Conservation (phyloP, 2,797 vertebrate genomes). For the Peromyscus nudipes region DNA sequence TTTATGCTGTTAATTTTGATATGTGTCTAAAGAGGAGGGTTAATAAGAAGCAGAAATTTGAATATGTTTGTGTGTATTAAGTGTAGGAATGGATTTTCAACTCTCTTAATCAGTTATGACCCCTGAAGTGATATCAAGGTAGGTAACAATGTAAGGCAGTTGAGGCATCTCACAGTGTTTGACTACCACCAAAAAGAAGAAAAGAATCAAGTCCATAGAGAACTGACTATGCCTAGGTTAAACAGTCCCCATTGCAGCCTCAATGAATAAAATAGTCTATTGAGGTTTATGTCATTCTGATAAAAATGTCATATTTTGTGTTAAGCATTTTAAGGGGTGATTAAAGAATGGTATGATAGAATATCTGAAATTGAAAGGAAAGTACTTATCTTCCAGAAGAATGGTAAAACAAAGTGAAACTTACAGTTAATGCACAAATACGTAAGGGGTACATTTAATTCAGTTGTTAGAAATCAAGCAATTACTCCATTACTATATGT, state of each 20-base stretch:
- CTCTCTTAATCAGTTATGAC: slow-evolving; percentile 28
- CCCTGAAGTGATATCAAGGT: slow-evolving; percentile 6
- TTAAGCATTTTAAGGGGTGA: background rate
- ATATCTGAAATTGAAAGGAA: background rate
- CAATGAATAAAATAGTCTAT: slow-evolving; percentile 11
- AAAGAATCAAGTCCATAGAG: background rate
- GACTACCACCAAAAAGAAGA: slow-evolving; percentile 37
- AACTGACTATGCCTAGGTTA: slow-evolving; percentile 30
- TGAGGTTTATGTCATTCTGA: slow-evolving; percentile 22
- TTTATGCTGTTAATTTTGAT: background rate
- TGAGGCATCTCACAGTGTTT: background rate
- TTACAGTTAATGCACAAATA: background rate
- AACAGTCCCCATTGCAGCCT: background rate
- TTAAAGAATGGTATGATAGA: slow-evolving; percentile 52
- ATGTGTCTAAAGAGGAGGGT: background rate
- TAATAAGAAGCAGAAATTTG: background rate
- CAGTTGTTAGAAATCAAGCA: background rate
- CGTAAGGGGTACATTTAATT: background rate
- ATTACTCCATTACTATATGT: background rate
- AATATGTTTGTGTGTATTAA: background rate
- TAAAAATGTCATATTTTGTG: slow-evolving; percentile 43
- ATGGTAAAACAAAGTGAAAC: background rate
- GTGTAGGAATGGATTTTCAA: background rate
- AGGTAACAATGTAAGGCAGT: slow-evolving; percentile 30
- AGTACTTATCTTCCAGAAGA: background rate